Percentiles rank a stretch among this genome's conserved stretches.
phyloP scores from a whole-genome alignment of 2,113 vertebrate genomes.

The Albula goreensis region DNA sequence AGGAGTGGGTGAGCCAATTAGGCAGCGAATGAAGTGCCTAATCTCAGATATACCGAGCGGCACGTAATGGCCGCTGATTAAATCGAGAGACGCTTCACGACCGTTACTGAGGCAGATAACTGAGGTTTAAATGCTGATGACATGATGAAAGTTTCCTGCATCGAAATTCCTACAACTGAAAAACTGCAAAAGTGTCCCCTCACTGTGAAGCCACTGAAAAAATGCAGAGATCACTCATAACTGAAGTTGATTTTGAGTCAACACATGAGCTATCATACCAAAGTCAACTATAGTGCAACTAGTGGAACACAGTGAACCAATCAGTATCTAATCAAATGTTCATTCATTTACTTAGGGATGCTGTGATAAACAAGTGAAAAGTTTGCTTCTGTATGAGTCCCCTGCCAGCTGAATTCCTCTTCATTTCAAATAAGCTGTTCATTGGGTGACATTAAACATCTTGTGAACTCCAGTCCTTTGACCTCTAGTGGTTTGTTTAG shows the following conservation, averaged over 20 bases:
- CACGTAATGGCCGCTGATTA: background rate
- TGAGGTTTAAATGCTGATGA: background rate
- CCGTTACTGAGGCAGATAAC: background rate
- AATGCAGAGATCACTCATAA: background rate
- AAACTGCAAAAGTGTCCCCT: background rate
- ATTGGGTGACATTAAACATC: background rate
- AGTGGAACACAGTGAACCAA: background rate
- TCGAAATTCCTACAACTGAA: background rate
- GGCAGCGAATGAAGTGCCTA: background rate
- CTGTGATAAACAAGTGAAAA: background rate
- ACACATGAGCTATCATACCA: background rate
- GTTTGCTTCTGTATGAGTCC: no score
- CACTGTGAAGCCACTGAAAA: background rate
- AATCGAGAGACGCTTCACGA: background rate
- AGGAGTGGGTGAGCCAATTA: background rate
- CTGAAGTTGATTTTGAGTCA: background rate
- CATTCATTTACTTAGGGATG: background rate
- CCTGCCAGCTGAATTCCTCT: background rate
- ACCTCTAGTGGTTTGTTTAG: background rate
- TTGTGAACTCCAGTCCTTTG: background rate
- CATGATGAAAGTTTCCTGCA: background rate
- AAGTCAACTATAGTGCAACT: background rate
- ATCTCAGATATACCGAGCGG: background rate
- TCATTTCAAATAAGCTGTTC: background rate
- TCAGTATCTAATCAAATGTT: background rate